Evolutionary conservation across 2,888 invertebrate species (phyloP), one percentile per base, ranked within the genome.

Genomic region (Disparrhopalites patrizii): DNA sequence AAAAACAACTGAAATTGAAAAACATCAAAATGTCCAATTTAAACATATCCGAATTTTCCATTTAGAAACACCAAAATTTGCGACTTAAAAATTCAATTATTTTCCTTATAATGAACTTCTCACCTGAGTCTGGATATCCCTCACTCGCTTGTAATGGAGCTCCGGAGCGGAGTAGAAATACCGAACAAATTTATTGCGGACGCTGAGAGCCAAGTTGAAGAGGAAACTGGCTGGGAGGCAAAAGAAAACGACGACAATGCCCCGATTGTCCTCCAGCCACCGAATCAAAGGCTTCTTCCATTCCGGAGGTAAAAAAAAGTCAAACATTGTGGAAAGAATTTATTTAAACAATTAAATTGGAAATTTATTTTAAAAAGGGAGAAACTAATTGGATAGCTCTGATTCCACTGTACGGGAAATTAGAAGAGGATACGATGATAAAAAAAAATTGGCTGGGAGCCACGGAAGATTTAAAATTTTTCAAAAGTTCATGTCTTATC

Each of bases 181-280:
- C 55, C 78, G 76, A 38, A 82, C 77, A 15, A 82, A 28, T 74
- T 77, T 79, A 0, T 80, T 80, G 36, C 80, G 78, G 8, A 81
- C 2, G 5, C 78, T 76, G 67, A 86, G 76, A 33, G 81, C 55
- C 23, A 83, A 66, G 27, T 82, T 80, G 78, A 86, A 86, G 15
- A 86, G 68, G 77, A 86, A 85, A 77, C 86, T 86, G 30, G 86
- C 86, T 0, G 87, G 87, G 57, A 87, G 79, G 67, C 86, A 86
- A 79, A 87, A 86, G 52, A 85, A 76, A 18, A 84, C 78, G 63
- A 87, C 83, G 28, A 87, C 86, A 15, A 86, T 77, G 66, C 84
- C 84, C 15, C 86, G 79, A 77, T 86, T 82, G n/a, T 83, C 81
- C 75, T 86, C 86, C 72, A 86, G 77, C 81, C 84, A 83, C 60